phyloP scores from a whole-genome alignment of 2,113 vertebrate species.

The Pristiophorus japonicus region DNA sequence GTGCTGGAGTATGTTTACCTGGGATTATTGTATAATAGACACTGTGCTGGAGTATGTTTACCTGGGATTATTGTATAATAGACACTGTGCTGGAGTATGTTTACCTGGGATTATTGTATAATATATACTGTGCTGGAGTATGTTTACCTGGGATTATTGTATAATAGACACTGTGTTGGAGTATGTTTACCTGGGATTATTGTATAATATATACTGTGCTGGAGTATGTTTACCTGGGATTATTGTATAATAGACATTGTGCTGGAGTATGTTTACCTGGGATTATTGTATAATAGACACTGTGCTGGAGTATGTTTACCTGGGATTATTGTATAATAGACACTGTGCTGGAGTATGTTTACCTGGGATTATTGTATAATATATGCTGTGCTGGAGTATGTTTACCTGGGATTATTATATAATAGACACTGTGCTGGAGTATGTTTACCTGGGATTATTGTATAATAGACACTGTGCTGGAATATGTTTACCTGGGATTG shows the following conservation, averaged over 20 bases:
- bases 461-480: background rate
- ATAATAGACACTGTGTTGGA: no score
- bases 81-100: background rate
- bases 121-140: background rate
- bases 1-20: no score
- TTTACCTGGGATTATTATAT: background rate
- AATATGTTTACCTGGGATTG: background rate
- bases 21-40: no score
- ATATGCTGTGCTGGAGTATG: no score
- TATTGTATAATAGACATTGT: background rate
- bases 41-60: background rate
- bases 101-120: background rate
- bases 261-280: background rate
- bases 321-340: background rate
- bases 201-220: no score
- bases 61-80: background rate
- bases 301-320: background rate
- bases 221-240: background rate
- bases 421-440: background rate
- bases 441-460: background rate
- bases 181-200: no score
- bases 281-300: background rate
- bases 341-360: no score
- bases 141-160: background rate
- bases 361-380: no score